Evolutionary conservation across 2,797 vertebrate species (phyloP).

Genomic region (Caiman crocodilus): DNA sequence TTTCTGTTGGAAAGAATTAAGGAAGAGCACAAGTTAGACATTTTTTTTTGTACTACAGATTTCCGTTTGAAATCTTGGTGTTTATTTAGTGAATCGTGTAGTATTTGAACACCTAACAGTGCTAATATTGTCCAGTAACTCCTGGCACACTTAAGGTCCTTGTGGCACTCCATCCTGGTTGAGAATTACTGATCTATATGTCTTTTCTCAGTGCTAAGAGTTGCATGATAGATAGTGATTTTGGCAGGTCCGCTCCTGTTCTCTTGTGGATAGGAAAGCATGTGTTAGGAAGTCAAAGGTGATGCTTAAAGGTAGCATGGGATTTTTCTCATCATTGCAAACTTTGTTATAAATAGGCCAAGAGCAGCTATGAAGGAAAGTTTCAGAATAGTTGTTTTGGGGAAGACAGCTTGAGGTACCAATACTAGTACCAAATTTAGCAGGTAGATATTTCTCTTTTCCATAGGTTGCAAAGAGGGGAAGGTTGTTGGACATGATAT

Average conservation of each 20-base stretch:
- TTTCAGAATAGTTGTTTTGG: neutral
- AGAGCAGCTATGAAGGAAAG: fast-evolving
- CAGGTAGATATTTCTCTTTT: neutral
- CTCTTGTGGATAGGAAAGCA: fast-evolving
- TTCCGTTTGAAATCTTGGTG: no score
- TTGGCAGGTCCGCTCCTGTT: neutral
- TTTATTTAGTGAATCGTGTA: no score
- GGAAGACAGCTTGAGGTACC: neutral
- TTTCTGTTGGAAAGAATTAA: no score
- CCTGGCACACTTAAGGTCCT: no score
- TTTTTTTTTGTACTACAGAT: no score
- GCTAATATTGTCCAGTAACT: no score
- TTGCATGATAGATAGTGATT: neutral
- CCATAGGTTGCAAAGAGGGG: neutral
- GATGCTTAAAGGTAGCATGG: neutral
- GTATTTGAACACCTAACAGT: no score
- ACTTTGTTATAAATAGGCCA: neutral
- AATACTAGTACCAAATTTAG: neutral
- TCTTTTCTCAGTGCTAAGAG: neutral
- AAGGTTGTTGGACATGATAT: fast-evolving
- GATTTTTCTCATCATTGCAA: neutral
- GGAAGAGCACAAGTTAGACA: no score
- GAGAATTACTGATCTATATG: neutral
- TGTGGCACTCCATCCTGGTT: no score
- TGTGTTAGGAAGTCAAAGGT: neutral